These are phyloP conservation scores for Trichoplusia ni DNA, from an alignment of 1,140 invertebrate genomes.

Conservation along the genomic window DNA sequence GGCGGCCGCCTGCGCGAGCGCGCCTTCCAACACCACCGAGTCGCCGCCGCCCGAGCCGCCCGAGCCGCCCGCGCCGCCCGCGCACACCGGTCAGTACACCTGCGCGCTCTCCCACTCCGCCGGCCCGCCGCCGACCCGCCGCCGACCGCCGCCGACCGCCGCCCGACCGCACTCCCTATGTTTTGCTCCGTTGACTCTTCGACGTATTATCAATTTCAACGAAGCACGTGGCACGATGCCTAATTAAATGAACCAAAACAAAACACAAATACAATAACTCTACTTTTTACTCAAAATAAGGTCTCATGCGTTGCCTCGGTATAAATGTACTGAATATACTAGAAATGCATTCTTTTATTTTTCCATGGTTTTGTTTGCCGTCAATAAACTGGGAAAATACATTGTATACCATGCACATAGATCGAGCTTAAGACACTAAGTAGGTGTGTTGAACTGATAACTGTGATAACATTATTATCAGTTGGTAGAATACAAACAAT, in stretches of 20 bases:
- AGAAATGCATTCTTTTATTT: no score
- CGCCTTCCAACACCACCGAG: conserved; percentile 65
- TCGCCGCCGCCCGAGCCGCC: conserved; percentile 47
- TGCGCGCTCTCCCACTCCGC: not conserved
- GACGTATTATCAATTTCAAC: not conserved
- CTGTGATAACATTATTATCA: conserved; percentile 28
- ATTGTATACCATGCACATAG: not conserved
- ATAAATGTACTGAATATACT: no score
- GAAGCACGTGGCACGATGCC: not conserved
- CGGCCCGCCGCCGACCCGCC: not conserved
- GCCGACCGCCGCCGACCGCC: not conserved
- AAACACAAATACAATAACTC: not conserved
- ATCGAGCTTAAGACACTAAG: conserved; percentile 1
- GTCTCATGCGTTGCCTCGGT: not conserved
- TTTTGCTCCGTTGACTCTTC: not conserved
- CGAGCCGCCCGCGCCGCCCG: conserved; percentile 52
- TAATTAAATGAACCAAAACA: not conserved
- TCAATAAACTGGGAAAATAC: not conserved
- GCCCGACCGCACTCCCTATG: not conserved
- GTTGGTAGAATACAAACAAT: conserved; percentile 27
- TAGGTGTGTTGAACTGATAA: conserved; percentile 26
- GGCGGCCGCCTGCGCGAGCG: conserved; percentile 68
- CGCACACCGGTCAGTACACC: conserved; percentile 66
- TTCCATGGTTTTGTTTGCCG: not conserved
- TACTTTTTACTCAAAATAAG: not conserved